phyloP scores from a whole-genome alignment of 2,113 vertebrate genomes.

The Brachypteracias leptosomus region DNA sequence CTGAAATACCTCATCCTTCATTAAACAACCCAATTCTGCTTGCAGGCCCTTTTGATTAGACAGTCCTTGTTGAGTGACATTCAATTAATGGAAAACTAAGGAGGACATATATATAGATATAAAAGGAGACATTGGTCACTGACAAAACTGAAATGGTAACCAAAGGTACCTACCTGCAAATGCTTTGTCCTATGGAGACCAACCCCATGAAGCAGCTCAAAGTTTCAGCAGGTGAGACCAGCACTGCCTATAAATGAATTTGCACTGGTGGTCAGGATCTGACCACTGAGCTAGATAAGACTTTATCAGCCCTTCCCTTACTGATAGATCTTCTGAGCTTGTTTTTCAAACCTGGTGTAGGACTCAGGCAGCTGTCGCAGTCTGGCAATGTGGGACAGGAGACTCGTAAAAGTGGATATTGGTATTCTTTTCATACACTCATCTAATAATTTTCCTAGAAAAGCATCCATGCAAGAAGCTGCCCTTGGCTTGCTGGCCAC shows the following conservation, averaged over 20 bases:
- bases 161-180: background rate
- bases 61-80: background rate
- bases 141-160: background rate
- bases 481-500: background rate
- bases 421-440: background rate
- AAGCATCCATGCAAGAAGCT: background rate
- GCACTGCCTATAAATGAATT: background rate
- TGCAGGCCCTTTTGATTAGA: background rate
- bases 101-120: background rate
- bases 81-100: background rate
- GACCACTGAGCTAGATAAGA: background rate
- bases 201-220: too few relatives aligned
- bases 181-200: background rate
- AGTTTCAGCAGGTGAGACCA: background rate
- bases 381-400: background rate
- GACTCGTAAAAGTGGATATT: background rate
- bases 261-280: background rate
- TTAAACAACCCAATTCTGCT: background rate
- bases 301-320: background rate
- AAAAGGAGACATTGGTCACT: background rate
- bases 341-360: rapidly evolving
- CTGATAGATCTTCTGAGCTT: background rate
- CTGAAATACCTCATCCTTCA: background rate
- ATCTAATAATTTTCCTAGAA: background rate
- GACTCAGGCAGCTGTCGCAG: background rate